These are phyloP conservation scores for Watsonalla binaria DNA, from an alignment of 2,888 invertebrate species.

Conservation along the genomic window DNA sequence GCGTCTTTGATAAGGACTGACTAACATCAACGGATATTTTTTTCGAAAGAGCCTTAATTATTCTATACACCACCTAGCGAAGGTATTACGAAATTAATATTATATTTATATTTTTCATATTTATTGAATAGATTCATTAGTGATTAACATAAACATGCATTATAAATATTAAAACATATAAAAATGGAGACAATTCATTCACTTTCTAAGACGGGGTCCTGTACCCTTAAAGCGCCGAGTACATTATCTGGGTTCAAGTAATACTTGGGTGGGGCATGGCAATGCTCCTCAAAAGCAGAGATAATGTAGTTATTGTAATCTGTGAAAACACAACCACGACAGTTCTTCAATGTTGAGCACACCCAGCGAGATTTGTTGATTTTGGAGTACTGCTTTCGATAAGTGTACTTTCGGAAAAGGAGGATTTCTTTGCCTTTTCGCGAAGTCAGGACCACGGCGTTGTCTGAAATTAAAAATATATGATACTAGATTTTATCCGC, in stretches of 20 bases:
- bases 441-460: constrained; percentile 59
- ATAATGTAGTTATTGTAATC: constrained; percentile 46
- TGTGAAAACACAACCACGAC: constrained; percentile 59
- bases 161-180: neutral
- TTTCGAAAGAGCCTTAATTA: too few relatives aligned
- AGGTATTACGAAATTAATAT: too few relatives aligned
- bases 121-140: too few relatives aligned
- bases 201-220: constrained; percentile 42
- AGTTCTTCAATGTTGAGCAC: constrained; percentile 65
- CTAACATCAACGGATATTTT: too few relatives aligned
- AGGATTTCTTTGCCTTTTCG: constrained; percentile 68
- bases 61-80: too few relatives aligned
- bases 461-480: constrained; percentile 29
- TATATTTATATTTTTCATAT: too few relatives aligned
- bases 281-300: constrained; percentile 50
- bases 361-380: constrained; percentile 51
- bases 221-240: constrained; percentile 50
- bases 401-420: constrained; percentile 58
- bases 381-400: constrained; percentile 57
- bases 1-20: too few relatives aligned
- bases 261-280: constrained; percentile 64
- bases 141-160: neutral
- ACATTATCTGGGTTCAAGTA: constrained; percentile 59
- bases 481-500: neutral
- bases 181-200: constrained; percentile 24